phyloP scores from a whole-genome alignment of 2,888 invertebrate species.

The Therioaphis trifolii region DNA sequence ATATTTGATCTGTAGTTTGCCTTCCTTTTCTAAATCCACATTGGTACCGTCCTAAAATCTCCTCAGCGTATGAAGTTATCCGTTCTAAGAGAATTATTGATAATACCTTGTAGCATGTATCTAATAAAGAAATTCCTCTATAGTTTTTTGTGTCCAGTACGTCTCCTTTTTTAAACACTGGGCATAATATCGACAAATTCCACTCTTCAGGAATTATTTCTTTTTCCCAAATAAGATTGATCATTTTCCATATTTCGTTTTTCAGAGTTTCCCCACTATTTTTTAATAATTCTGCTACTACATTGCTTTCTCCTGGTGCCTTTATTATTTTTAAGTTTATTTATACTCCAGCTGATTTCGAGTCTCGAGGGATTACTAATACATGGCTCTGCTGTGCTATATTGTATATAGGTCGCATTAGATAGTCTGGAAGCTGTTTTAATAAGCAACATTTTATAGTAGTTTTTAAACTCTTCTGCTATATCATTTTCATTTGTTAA shows the following conservation, averaged over 20 bases:
- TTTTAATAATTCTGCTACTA: conserved; percentile 32
- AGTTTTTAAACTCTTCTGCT: conserved; percentile 27
- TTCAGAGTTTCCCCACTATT: conserved; percentile 16
- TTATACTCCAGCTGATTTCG: background rate
- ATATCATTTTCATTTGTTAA: conserved; percentile 13
- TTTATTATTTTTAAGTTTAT: conserved; percentile 14
- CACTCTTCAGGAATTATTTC: background rate
- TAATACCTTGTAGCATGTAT: background rate
- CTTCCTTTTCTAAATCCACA: conserved; percentile 23
- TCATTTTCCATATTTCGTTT: conserved; percentile 26
- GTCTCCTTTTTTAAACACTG: background rate
- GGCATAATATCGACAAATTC: conserved; percentile 9
- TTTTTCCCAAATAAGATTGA: conserved; percentile 27
- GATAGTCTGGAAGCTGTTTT: conserved; percentile 16
- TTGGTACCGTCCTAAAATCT: too few relatives aligned
- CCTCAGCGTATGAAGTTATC: too few relatives aligned
- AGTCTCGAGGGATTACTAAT: conserved; percentile 22
- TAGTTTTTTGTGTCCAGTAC: background rate
- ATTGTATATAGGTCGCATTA: background rate
- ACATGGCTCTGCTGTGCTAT: background rate
- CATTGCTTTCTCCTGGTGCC: background rate
- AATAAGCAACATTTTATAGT: conserved; percentile 17
- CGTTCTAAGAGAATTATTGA: too few relatives aligned
- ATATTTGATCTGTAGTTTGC: conserved; percentile 23
- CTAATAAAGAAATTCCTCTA: background rate